phyloP scores from a whole-genome alignment of 92 coral and sea anemone species.

The Pocillopora meandrina region DNA sequence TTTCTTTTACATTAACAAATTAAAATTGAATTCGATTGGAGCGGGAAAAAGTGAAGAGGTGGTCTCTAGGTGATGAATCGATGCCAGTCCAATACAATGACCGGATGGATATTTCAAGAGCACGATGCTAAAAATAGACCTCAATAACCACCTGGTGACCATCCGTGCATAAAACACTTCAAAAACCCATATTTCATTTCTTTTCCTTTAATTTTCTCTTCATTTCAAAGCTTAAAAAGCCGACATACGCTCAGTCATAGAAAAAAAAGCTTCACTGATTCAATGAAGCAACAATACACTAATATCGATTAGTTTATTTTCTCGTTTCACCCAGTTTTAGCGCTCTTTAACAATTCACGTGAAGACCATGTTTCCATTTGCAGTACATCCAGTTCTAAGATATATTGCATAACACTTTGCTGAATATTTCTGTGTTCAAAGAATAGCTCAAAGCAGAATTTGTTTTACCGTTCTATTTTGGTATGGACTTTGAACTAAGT shows the following conservation, averaged over 20 bases:
- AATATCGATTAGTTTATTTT: no score
- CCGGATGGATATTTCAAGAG: conserved; percentile 13
- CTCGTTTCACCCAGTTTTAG: no score
- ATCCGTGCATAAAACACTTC: background rate
- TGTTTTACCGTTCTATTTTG: conserved; percentile 12
- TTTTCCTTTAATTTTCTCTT: background rate
- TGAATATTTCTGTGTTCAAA: background rate
- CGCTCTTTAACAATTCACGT: background rate
- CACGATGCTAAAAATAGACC: conserved; percentile 17
- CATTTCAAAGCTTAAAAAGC: background rate
- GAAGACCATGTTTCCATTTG: background rate
- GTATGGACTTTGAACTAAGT: conserved; percentile 8
- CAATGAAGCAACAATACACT: background rate
- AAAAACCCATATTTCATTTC: no score
- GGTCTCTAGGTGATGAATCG: background rate
- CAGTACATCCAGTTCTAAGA: background rate
- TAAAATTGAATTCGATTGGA: background rate
- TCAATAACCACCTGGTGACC: conserved; percentile 1
- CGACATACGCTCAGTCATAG: background rate
- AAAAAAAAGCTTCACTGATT: background rate
- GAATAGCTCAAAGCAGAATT: conserved; percentile 15
- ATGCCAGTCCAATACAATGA: background rate
- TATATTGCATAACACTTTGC: background rate
- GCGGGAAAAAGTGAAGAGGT: background rate
- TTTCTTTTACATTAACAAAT: no score